These are phyloP conservation scores for Sebastolobus altivelis DNA, from an alignment of 2,797 vertebrate species.

Conservation along the genomic window DNA sequence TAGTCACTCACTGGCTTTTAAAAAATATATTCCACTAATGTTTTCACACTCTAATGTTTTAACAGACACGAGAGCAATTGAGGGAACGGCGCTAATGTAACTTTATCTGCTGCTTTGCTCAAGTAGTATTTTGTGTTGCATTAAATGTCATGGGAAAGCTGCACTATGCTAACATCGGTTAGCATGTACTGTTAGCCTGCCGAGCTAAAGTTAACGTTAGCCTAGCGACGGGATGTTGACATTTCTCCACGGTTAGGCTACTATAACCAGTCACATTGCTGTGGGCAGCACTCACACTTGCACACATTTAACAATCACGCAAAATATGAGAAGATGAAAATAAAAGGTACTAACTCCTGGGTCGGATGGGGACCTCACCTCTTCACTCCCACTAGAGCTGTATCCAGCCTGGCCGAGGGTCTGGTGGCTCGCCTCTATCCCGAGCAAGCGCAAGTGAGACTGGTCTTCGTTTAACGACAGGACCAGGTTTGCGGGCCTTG, in stretches of 20 bases:
- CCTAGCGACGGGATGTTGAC: conserved; percentile 81
- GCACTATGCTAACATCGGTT: conserved; percentile 64
- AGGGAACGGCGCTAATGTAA: background rate
- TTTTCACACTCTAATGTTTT: background rate
- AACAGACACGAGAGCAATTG: rapidly evolving
- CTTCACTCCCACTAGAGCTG: conserved; percentile 90
- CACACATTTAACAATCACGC: conserved; percentile 61
- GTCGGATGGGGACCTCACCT: conserved; percentile 85
- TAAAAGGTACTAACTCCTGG: conserved; percentile 83
- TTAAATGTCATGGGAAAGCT: conserved; percentile 73
- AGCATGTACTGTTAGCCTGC: conserved; percentile 64
- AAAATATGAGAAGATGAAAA: conserved; percentile 74
- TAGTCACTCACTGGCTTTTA: conserved; percentile 22
- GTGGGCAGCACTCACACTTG: conserved; percentile 57
- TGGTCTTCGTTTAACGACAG: conserved; percentile 89
- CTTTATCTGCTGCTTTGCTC: conserved; percentile 18
- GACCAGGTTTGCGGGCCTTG: conserved; percentile 86
- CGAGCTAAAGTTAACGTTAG: conserved; percentile 65
- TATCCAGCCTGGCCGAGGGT: conserved; percentile 88
- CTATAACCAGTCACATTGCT: conserved; percentile 61
- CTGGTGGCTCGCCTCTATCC: conserved; percentile 90
- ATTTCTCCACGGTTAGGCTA: conserved; percentile 73
- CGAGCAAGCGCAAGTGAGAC: conserved; percentile 90
- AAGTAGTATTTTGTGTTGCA: conserved; percentile 50
- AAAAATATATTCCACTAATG: background rate